These are phyloP conservation scores for Merluccius polli DNA, from an alignment of 2,797 vertebrate genomes.

Conservation along the genomic window DNA sequence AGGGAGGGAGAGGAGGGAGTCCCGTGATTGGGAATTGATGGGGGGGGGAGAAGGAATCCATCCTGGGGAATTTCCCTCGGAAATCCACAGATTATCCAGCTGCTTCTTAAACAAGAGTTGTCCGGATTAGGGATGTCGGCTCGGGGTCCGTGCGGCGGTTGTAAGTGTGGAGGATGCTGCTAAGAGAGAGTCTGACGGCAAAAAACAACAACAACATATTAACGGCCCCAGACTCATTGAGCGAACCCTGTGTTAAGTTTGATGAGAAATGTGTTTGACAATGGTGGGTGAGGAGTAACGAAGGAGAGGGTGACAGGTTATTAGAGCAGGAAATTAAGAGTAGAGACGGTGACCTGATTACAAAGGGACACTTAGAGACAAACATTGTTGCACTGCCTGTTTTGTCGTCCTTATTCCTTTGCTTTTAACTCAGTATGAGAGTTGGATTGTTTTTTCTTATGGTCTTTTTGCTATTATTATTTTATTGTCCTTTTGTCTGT, in stretches of 20 bases:
- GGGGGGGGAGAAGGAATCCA: constrained; percentile 21
- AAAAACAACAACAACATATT: no score
- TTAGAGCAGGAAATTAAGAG: constrained; percentile 33
- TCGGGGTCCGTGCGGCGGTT: constrained; percentile 5
- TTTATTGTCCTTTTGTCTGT: no score
- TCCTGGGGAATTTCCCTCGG: constrained; percentile 54
- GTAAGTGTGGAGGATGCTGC: constrained; percentile 8
- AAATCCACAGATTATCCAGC: constrained; percentile 64
- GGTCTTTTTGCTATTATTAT: no score
- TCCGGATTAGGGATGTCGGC: constrained; percentile 52
- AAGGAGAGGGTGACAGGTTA: no score
- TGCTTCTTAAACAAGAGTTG: constrained; percentile 64
- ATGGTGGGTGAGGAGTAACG: no score
- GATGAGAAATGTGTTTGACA: not conserved
- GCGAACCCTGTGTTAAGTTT: constrained; percentile 12
- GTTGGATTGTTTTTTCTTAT: no score
- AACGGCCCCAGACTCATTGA: not conserved
- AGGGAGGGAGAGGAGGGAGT: not conserved
- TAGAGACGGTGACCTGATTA: constrained; percentile 14
- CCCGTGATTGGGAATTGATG: not conserved
- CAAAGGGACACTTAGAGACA: constrained; percentile 2
- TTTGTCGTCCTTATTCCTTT: no score
- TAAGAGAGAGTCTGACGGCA: not conserved
- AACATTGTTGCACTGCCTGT: no score
- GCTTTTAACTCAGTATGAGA: no score